Evolutionary conservation across 2,888 invertebrate genomes (phyloP), one percentile per base, ranked within the genome.

Genomic region (Sphinx pinastri): DNA sequence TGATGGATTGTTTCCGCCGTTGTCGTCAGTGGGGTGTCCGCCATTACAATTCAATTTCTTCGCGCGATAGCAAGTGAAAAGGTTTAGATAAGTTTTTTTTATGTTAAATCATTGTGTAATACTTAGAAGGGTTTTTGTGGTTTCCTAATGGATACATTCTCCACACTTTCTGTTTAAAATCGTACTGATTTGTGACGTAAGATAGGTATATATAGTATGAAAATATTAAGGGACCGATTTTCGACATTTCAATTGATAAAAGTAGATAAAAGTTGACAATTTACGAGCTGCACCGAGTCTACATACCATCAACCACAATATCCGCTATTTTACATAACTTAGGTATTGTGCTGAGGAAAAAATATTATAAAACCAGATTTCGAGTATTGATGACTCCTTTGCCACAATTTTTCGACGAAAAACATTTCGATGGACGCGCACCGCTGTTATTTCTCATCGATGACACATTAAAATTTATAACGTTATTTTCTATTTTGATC

Each of bases 11-110:
- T 81, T 87, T 88, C 88, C 86, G 82, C 78, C 77, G 81, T 84
- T 85, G 81, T 78, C 57, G 67, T 25, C 47, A 55, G 51, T 79
- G 70, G 79, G 74, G 76, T 78, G 68, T 71, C 76, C 76, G 75
- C 81, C 79, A 83, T 83, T 82, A 90, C 89, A 89, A 91, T 88
- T 91, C 89, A 91, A 92, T 93, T 90, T 89, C 86, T 85, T 57
- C 54, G 45, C 38, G 60, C 60, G 60, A 63, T 63, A 63, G 49
- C 49, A 47, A 63, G 63, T 63, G 49, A 63, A 63, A 63, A 63
- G 63, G 63, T 49, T 55, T 49, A 63, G 63, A 63, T 63, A 63
- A 63, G 63, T 63, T 63, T 63, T 60, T 60, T 63, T 63, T 11
- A 38, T 8, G 49, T 49, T 49, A 13, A 45, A n/a, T 12, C 60